Conservation (phyloP, 2,113 vertebrate species). For the Ophiodon elongatus region DNA sequence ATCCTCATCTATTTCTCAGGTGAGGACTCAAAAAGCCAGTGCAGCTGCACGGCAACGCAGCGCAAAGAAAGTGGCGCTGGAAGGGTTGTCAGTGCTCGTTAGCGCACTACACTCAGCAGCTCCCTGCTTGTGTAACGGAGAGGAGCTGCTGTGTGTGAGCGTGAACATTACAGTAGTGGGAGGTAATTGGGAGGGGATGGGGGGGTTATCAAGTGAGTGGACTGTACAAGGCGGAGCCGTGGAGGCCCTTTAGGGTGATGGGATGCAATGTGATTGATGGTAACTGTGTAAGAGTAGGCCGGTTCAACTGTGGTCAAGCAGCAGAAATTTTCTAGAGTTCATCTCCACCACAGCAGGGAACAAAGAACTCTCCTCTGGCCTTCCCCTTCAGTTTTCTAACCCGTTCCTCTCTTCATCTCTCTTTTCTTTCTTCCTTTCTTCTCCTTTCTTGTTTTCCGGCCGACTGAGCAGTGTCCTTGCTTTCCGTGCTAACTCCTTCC, state of each 20-base stretch:
- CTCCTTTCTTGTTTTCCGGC: slow-evolving; percentile 30
- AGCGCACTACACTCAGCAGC: slow-evolving; percentile 45
- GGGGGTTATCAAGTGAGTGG: slow-evolving; percentile 38
- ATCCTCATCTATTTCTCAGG: slow-evolving; percentile 36
- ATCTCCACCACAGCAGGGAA: slow-evolving; percentile 45
- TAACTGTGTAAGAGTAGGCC: slow-evolving; percentile 40
- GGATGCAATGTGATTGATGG: slow-evolving; percentile 48
- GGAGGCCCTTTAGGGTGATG: slow-evolving; percentile 30
- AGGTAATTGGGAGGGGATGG: slow-evolving; percentile 22
- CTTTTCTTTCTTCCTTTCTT: slow-evolving; percentile 4
- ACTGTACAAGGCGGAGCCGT: slow-evolving; percentile 1
- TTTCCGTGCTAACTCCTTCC: slow-evolving; percentile 33
- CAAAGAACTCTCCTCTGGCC: slow-evolving; percentile 7
- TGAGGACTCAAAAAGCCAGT: slow-evolving; percentile 7
- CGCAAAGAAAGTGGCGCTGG: slow-evolving; percentile 19
- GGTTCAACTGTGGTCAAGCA: slow-evolving; percentile 58
- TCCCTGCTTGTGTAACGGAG: slow-evolving; percentile 59
- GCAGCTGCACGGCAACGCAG: slow-evolving; percentile 30
- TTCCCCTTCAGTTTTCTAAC: not conserved
- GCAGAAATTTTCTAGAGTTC: slow-evolving; percentile 22
- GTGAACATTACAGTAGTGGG: slow-evolving; percentile 39
- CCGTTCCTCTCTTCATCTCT: slow-evolving; percentile 2
- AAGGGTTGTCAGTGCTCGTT: slow-evolving; percentile 56
- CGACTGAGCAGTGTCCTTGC: slow-evolving; percentile 10
- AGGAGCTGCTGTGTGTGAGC: slow-evolving; percentile 45